Base-by-base conservation (phyloP, 2,797 vertebrate species). In the Amblyraja radiata region DNA sequence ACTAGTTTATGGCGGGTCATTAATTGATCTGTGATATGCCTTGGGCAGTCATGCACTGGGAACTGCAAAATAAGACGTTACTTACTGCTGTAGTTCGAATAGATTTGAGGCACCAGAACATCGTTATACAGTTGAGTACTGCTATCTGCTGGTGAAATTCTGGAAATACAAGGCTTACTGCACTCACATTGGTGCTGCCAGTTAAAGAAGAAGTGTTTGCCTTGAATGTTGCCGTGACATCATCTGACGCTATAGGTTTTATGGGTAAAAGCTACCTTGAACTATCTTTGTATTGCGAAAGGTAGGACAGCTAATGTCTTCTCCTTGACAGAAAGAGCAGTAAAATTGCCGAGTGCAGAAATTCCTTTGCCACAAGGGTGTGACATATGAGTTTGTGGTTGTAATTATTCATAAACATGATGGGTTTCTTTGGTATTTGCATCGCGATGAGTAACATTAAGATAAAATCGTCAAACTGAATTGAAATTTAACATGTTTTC, bases 91-190 rank as follows among this genome's bases (percentile, higher is more conserved):
- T 28, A 88, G 61, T 1, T 88, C 32, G 16, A 88, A 88, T n/a
- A 65, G 81, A 14, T 61, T 65, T 65, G 13, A 16, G 63, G 28
- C 58, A 88, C 7, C 61, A 18, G 28, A 2, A 32, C 2, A 65
- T 1, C 36, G 18, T 88, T 65, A 8, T 63, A 32, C 63, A 32
- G 6, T 63, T 65, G 1, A 63, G 1, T 65, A 65, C 83, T 86
- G 83, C 84, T 65, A 88, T 18, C 84, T 88, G 65, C n/a, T 88
- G 84, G 61, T 65, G 84, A 61, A 65, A 88, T 28, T 65, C n/a
- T 28, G 28, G 32, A 54, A 63, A 28, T 61, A 63, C 54, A 84
- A n/a, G 1, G 25, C 18, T 65, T 32, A 16, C 18, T n/a, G 61
- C 81, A 84, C 5, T 28, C 9, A 84, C 25, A 16, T 86, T 86